Evolutionary conservation across 2,797 vertebrate species (phyloP), one percentile per base, ranked within the genome.

Genomic region (Schizopygopsis malacanthus): DNA sequence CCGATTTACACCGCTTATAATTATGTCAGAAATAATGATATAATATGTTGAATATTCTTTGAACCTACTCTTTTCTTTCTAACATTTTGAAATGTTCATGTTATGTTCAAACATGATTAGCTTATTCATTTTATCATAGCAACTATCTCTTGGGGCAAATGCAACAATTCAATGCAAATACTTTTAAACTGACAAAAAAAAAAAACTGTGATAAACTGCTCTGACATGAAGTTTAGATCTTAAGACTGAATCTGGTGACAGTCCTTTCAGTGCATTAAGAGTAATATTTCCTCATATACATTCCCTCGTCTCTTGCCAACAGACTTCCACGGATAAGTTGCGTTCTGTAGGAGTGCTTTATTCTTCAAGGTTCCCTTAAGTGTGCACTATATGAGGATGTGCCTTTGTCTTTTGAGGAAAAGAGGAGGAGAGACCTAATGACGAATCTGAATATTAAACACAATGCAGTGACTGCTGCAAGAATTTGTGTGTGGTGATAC

Each of bases 371-470:
- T 33, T 54, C 65, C 33, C 12, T 69, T 37, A 45, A 43, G 45
- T n/a, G 6, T 79, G 22, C 25, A 70, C 4, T 20, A 33, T n/a
- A 73, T 65, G n/a, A 75, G n/a, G 47, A 76, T 69, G 39, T 65
- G 45, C 22, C 37, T 70, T 84, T 69, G 47, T 70, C 63, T 85
- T 77, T 37, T 25, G 20, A 76, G 13, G 13, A 65, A 3, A 65
- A 65, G 61, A 65, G 0, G 13, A 65, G 72, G 43, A 50, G 56
- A 56, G 69, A 72, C 84, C 77, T 75, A 65, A 54, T 59, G 56
- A 45, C 2, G 0, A 82, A 71, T 73, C 76, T 84, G 9, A 80
- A 83, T 87, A 84, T 79, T 47, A 54, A 72, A 87, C 73, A 61
- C 2, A 33, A 45, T 18, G 22, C 43, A 25, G 9, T 41, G 56